phyloP scores from a whole-genome alignment of 2,888 invertebrate genomes.

The Andrena bicolor region DNA sequence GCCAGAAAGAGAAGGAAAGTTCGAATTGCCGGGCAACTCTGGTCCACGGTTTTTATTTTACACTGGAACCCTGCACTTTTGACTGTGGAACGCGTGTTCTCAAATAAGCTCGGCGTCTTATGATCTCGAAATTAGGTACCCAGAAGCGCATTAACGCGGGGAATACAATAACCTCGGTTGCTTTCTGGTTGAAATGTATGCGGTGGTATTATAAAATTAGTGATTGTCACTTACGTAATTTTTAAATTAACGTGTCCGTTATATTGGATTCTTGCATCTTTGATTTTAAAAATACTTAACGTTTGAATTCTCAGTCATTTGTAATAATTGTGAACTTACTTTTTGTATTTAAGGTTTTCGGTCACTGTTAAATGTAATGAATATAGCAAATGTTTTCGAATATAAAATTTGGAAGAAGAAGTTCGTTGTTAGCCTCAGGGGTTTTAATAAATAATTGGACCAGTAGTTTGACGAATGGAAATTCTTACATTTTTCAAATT shows the following conservation, averaged over 20 bases:
- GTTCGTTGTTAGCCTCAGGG: no score
- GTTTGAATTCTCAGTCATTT: no score
- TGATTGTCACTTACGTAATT: neutral
- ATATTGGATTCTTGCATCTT: no score
- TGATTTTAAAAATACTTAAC: no score
- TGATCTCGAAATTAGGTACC: constrained; percentile 11
- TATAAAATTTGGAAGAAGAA: no score
- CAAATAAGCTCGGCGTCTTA: constrained; percentile 25
- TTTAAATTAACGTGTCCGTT: neutral
- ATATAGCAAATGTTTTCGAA: no score
- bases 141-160: neutral
- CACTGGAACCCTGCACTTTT: constrained; percentile 24
- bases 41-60: constrained; percentile 3
- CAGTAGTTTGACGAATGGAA: no score
- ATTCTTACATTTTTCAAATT: no score
- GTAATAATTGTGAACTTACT: no score
- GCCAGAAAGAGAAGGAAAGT: constrained; percentile 28
- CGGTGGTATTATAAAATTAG: neutral
- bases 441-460: no score
- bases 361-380: no score
- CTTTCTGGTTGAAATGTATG: neutral
- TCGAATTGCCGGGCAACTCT: constrained; percentile 20
- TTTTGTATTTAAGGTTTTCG: no score
- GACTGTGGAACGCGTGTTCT: neutral
- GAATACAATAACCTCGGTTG: neutral